phyloP scores from a whole-genome alignment of 2,888 invertebrate species.

The Melieria crassipennis region DNA sequence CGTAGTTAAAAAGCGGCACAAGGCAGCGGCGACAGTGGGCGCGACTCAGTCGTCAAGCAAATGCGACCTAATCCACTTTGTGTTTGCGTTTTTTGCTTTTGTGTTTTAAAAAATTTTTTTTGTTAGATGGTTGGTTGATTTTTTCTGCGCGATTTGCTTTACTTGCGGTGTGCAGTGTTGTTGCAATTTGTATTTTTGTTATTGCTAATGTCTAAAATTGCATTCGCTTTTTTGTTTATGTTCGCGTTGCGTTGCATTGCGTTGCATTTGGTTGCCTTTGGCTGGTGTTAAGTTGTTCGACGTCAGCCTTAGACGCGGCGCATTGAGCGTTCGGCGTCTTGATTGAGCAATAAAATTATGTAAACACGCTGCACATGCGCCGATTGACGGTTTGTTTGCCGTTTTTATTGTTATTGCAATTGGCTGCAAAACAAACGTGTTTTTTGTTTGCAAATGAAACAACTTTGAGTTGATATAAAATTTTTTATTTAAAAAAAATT shows the following conservation, averaged over 20 bases:
- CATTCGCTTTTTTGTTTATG: neutral
- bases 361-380: neutral
- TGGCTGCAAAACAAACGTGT: too few relatives aligned
- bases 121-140: constrained; percentile 8
- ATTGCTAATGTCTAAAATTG: neutral
- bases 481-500: too few relatives aligned
- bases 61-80: constrained; percentile 39
- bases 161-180: too few relatives aligned
- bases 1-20: constrained; percentile 20
- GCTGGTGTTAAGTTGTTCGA: neutral
- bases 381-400: neutral
- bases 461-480: too few relatives aligned
- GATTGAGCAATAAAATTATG: neutral
- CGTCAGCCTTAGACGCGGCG: too few relatives aligned
- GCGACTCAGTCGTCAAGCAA: constrained; percentile 1
- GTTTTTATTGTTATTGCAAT: neutral
- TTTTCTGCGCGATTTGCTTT: neutral
- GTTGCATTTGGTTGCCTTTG: constrained; percentile 2
- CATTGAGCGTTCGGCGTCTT: neutral
- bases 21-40: constrained; percentile 18
- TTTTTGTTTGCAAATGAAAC: too few relatives aligned
- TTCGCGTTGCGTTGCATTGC: neutral
- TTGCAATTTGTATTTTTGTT: too few relatives aligned
- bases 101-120: neutral
- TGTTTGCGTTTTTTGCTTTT: constrained; percentile 13